Evolutionary conservation across 53 echinoderm and acorn worm species (phyloP).

Genomic region (Arbacia lixula): DNA sequence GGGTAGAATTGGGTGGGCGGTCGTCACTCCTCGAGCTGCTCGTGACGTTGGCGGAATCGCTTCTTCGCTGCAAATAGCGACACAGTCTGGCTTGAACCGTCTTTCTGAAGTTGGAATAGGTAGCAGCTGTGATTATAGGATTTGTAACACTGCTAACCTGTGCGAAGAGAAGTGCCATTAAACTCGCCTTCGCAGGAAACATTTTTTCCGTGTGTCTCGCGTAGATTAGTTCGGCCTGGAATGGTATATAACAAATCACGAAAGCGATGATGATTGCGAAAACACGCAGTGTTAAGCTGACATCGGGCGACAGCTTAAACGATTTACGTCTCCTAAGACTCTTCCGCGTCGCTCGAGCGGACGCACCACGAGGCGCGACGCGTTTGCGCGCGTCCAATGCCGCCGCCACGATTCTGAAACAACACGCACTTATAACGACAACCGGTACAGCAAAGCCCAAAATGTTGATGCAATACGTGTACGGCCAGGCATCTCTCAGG

Average conservation of each 20-base stretch:
- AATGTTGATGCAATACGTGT: constrained; percentile 3
- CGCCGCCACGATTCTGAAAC: neutral
- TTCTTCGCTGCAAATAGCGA: no score
- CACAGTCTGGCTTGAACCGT: neutral
- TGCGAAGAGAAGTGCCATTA: neutral
- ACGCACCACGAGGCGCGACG: neutral
- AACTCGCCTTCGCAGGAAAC: neutral
- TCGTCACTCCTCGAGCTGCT: no score
- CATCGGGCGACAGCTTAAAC: neutral
- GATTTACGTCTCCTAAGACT: neutral
- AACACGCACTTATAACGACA: neutral
- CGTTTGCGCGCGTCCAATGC: neutral
- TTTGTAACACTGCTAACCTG: neutral
- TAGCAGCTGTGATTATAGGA: neutral
- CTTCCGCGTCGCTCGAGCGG: neutral
- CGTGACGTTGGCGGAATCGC: no score
- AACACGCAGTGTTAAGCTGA: neutral
- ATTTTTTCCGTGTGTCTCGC: neutral
- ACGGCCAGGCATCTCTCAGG: neutral
- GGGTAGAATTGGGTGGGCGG: no score
- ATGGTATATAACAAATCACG: constrained; percentile 14
- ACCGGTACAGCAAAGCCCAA: neutral
- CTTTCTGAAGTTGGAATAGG: constrained; percentile 26
- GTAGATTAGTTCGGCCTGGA: constrained; percentile 8
- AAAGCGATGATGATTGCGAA: constrained; percentile 6